Percentiles rank a stretch among this genome's conserved stretches.
Conservation (phyloP, 2,888 invertebrate species). For the Bellardia bayeri region DNA sequence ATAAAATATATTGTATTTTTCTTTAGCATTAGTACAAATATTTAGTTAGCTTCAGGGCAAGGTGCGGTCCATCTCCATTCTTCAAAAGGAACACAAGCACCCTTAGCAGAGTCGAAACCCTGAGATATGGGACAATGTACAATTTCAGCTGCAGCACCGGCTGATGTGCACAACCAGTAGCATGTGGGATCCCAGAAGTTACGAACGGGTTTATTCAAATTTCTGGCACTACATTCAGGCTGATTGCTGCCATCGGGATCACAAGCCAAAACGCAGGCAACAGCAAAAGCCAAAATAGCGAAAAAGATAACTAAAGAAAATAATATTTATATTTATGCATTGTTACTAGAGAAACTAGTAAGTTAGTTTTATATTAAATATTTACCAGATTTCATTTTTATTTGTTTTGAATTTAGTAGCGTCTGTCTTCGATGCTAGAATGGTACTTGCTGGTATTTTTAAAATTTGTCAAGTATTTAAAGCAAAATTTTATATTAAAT, state of each 20-base stretch:
- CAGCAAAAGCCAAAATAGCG: slow-evolving; percentile 38
- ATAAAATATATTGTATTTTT: neutral
- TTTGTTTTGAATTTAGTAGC: neutral
- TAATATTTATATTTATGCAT: neutral
- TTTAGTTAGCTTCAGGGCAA: slow-evolving; percentile 34
- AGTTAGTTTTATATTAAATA: neutral
- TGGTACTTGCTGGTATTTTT: neutral
- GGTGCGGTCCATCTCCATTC: slow-evolving; percentile 62
- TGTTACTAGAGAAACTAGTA: too few species aligned
- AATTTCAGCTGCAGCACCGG: slow-evolving; percentile 7
- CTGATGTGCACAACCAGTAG: slow-evolving; percentile 53
- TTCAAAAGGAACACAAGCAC: slow-evolving; percentile 43
- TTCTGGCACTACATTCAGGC: slow-evolving; percentile 34
- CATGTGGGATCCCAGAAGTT: slow-evolving; percentile 68
- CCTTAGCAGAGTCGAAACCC: slow-evolving; percentile 39
- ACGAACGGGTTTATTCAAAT: slow-evolving; percentile 39
- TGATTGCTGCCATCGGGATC: slow-evolving; percentile 55
- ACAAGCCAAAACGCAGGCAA: slow-evolving; percentile 27
- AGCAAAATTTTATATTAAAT: neutral
- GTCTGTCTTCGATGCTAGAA: neutral
- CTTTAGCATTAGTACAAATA: neutral
- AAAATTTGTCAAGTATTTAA: neutral
- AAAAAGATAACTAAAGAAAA: slow-evolving; percentile 24
- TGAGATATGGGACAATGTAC: slow-evolving; percentile 15
- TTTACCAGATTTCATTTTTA: slow-evolving; percentile 46